phyloP scores from a whole-genome alignment of 1,140 invertebrate genomes.

The Agrilus planipennis region DNA sequence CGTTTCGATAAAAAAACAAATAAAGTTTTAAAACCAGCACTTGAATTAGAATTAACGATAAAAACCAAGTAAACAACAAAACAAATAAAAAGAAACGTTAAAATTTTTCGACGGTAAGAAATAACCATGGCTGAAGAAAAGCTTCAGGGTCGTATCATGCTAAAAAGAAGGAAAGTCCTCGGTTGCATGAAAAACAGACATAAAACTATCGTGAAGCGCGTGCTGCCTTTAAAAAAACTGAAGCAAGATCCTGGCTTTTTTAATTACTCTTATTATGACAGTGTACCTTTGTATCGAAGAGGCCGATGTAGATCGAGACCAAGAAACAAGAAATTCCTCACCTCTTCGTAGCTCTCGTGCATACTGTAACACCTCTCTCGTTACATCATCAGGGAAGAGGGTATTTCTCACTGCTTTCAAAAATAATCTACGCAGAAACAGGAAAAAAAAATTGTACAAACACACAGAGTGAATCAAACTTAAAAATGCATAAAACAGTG shows the following conservation, averaged over 20 bases:
- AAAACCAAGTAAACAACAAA: too few species aligned
- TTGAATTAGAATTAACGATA: too few species aligned
- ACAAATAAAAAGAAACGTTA: too few species aligned
- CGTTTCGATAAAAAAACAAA: too few species aligned
- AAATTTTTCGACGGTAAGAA: too few species aligned
- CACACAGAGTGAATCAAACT: conserved; percentile 1
- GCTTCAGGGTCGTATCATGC: too few species aligned
- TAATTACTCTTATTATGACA: background rate
- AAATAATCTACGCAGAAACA: conserved; percentile 33
- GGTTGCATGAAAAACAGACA: background rate
- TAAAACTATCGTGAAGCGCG: background rate
- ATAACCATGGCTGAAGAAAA: background rate
- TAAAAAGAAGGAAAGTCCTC: too few species aligned
- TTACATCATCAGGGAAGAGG: conserved; percentile 42
- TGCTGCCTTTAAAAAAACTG: too few species aligned
- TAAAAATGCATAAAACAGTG: too few species aligned
- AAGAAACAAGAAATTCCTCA: conserved; percentile 51
- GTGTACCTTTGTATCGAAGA: conserved; percentile 51
- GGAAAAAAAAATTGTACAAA: conserved; percentile 2
- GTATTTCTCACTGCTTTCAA: conserved; percentile 36
- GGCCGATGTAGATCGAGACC: conserved; percentile 49
- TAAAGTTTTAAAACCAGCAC: too few species aligned
- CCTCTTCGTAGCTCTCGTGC: conserved; percentile 38
- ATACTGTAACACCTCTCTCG: conserved; percentile 38
- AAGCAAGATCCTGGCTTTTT: too few species aligned